Evolutionary conservation across 2,113 vertebrate genomes (phyloP), one percentile per base, ranked within the genome.

Genomic region (Centrocercus urophasianus): DNA sequence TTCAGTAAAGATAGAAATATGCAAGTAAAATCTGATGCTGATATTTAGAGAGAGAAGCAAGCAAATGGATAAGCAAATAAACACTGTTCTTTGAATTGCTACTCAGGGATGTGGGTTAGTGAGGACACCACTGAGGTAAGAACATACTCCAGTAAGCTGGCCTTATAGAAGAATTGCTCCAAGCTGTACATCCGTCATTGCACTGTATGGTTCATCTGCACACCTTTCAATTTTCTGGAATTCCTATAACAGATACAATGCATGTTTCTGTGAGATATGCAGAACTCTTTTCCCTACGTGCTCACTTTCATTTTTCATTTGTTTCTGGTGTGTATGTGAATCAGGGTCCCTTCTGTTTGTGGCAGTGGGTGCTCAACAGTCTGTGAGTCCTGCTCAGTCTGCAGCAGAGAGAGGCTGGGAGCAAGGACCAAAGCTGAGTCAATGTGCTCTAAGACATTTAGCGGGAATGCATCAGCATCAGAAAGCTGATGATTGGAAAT

Each of bases 401-500:
- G n/a, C 0, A 0, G 38, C 60, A 83, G 19, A 70, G 59, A 47
- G 25, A 92, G 59, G 16, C 60, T 86, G 71, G 45, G 24, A 9
- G 4, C 0, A 4, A 86, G 60, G 80, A 67, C 72, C 1, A 2
- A 59, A 83, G 64, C 47, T 93, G 79, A 94, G 69, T 88, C 60
- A 73, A 78, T 52, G 72, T 47, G 50, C 72, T 86, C 67, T 25
- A 82, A 66, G 72, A 76, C 20, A 69, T 88, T 94, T 77, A 70
- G 63, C 70, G 45, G 71, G 67, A 89, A 83, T 76, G 91, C 1
- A 0, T 85, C 85, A 91, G 42, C 61, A 71, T 91, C 79, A 83
- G 60, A 71, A 85, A 85, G 86, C 30, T 22, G 42, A 47, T 63
- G 72, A 47, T 10, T 88, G 75, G 43, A 96, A 93, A 77, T 25